Evolutionary conservation across 1,140 invertebrate species (phyloP), one percentile per base, ranked within the genome.

Genomic region (Choristoneura fumiferana): DNA sequence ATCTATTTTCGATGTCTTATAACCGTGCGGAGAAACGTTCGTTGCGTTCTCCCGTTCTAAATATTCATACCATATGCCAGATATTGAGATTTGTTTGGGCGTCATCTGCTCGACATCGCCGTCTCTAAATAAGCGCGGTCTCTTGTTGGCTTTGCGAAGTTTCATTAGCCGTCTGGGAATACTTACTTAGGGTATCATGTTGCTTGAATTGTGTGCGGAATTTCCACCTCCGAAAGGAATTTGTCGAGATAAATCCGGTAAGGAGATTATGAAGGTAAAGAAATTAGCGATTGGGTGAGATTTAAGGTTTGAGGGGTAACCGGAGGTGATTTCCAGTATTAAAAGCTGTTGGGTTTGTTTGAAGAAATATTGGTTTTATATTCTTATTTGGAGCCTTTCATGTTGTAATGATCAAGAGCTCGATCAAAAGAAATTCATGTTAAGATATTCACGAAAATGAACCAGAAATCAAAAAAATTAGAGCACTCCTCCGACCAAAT

Each of bases 1-100:
- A 85, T 87, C 86, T 89, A 89, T 89, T 89, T 86, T 85, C 76
- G 84, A 85, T 87, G 78, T 86, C 81, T 85, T 84, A 84, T 84
- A 86, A 76, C 78, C 75, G 80, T 80, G 76, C 73, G 71, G 73
- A 76, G 78, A 73, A 80, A 73, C 81, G 71, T 67, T 77, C 69
- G 71, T 73, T 77, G 69, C 73, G 78, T 78, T 78, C 76, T 79
- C 75, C 65, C 73, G 76, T 71, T 88, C 82, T 83, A 83, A 87
- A 87, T 84, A 83, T 89, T 89, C 86, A 86, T 87, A 82, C 77
- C 86, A 83, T 86, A 87, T 80, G 83, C 78, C 73, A 84, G 77
- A 84, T 87, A 84, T 89, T 84, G 74, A 79, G 84, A 87, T 89
- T 89, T 86, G 83, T 84, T 84, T 79, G 67, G 75, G 84, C 80